These are phyloP conservation scores for Eudyptes chrysolophus DNA, from an alignment of 2,113 vertebrate genomes.

Conservation along the genomic window DNA sequence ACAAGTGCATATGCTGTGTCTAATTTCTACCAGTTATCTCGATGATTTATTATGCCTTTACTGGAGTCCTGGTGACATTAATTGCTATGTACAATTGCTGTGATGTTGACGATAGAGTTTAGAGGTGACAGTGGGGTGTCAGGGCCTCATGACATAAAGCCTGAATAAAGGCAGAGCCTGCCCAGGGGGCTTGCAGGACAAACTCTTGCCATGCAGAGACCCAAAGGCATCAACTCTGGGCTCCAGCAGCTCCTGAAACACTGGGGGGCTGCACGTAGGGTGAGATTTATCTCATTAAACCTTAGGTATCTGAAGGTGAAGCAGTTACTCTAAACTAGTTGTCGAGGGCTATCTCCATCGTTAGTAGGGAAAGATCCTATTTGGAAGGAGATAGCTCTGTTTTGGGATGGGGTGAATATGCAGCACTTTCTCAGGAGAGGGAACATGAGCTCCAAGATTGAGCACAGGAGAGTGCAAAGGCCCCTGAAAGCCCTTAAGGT, in stretches of 20 bases:
- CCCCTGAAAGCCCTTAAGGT: background rate
- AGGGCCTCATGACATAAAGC: background rate
- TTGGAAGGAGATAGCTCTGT: background rate
- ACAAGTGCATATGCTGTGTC: background rate
- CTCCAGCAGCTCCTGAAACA: background rate
- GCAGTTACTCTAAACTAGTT: background rate
- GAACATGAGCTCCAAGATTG: background rate
- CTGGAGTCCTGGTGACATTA: background rate
- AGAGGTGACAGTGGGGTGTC: rapidly evolving
- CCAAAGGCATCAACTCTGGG: background rate
- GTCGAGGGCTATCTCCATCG: background rate
- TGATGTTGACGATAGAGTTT: background rate
- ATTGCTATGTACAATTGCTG: background rate
- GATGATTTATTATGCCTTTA: background rate
- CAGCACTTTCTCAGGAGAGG: background rate
- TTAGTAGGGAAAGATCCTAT: background rate
- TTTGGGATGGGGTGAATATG: background rate
- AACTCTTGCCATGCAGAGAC: background rate
- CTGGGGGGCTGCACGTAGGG: rapidly evolving
- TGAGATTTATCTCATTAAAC: background rate
- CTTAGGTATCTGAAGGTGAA: background rate
- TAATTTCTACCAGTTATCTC: background rate
- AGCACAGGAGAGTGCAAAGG: background rate
- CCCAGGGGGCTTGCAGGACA: no score
- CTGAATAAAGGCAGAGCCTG: background rate